Base-by-base conservation (phyloP, 2,888 invertebrate genomes). In the Cantharis rufa region DNA sequence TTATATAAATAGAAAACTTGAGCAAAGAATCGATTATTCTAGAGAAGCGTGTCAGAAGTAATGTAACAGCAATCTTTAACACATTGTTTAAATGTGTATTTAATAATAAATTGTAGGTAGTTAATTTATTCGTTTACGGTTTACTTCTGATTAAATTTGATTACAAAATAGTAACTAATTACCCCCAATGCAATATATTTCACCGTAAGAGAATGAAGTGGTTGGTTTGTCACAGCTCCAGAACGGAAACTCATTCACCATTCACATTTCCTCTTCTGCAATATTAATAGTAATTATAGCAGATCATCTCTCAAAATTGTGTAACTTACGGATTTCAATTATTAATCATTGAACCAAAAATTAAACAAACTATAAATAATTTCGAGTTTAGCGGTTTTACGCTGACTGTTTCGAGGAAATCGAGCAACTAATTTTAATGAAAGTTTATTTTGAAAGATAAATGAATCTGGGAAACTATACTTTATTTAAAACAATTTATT, bases 261-360 rank as follows among this genome's bases (percentile, higher is more conserved):
- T 76, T 77, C 48, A 69, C 70, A 75, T 79, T 75, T 80, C 78
- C 79, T 76, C 75, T 78, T 78, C 78, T 78, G 74, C 71, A 68
- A 70, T 72, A 72, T 62, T 75, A 73, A 71, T 74, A 75, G 77
- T 62, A 77, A 75, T 74, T 73, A 76, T 27, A 68, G 68, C 15
- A 15, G 69, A 73, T 62, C 73, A 62, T 73, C 69, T 72, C 16
- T 72, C 62, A 69, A 69, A 62, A 69, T 27, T 28, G 62, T 69
- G 18, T 62, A 69, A 24, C 24, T 68, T 61, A 68, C 69, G 15
- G 61, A 68, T 71, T 21, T 64, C 66, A 66, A 13, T 69, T 73
- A 69, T 69, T 69, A 69, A 73, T 73, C 73, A n/a, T 15, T 28
- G 18, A 27, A 69, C 27, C 62, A 68, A 69, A 69, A 69, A 69